These are phyloP conservation scores for Chaetoderma sp. DNA, from an alignment of 2,888 invertebrate genomes.

Conservation along the genomic window DNA sequence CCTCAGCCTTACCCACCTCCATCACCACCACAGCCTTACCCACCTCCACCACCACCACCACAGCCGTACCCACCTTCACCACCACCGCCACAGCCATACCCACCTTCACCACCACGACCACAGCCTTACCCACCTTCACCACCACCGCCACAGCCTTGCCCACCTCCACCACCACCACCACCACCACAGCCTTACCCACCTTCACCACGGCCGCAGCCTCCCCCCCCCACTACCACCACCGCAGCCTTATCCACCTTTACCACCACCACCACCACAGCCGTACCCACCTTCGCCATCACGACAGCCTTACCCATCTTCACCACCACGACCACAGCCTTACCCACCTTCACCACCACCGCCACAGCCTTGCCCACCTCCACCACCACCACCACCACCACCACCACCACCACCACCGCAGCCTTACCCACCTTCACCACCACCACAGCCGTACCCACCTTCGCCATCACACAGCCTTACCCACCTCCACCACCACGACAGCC, in stretches of 20 bases:
- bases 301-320: no score
- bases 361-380: no score
- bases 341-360: no score
- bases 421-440: neutral
- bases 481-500: slow-evolving; percentile 28
- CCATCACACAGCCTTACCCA: slow-evolving; percentile 10
- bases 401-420: slow-evolving; percentile 49
- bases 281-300: no score
- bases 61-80: no score
- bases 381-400: no score
- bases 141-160: neutral
- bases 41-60: slow-evolving; percentile 41
- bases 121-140: slow-evolving; percentile 1
- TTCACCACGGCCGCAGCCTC: no score
- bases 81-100: neutral
- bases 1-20: neutral
- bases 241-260: no score
- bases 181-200: slow-evolving; percentile 67
- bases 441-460: neutral
- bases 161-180: neutral
- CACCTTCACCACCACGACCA: neutral
- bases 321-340: no score
- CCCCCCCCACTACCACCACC: no score
- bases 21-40: neutral
- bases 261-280: no score